Conservation (phyloP, 2,797 vertebrate species). For the Heteromormyrus szaboi region DNA sequence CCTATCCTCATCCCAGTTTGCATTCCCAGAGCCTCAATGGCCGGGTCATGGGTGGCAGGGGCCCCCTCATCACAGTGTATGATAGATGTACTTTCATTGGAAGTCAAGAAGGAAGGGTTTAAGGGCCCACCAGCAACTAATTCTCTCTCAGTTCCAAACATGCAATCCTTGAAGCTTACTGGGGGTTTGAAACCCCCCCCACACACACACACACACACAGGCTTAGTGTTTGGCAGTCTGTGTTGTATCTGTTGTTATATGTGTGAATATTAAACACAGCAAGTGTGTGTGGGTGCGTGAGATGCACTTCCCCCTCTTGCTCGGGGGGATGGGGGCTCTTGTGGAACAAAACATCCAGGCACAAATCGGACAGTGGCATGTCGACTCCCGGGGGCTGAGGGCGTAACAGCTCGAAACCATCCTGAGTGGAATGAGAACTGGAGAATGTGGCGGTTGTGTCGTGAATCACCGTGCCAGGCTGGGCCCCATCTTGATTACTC, state of each 20-base stretch:
- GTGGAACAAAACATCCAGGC: not conserved
- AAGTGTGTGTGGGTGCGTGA: not conserved
- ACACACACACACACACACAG: not conserved
- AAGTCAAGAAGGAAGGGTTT: not conserved
- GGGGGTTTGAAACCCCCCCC: not conserved
- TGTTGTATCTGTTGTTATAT: not conserved
- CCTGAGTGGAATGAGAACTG: not conserved
- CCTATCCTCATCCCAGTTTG: not conserved
- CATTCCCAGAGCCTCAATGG: not conserved
- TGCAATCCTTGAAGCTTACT: not conserved
- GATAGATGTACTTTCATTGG: not conserved
- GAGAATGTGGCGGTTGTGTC: not conserved
- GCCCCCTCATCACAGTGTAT: not conserved
- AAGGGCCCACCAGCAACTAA: not conserved
- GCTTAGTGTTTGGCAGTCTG: slow-evolving; percentile 12
- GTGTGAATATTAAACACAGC: slow-evolving; percentile 10
- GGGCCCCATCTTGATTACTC: slow-evolving; percentile 47
- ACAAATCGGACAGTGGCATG: not conserved
- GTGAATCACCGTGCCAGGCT: slow-evolving; percentile 62
- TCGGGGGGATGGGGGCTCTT: not conserved
- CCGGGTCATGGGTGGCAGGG: not conserved
- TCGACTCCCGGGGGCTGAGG: not conserved
- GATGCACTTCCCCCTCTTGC: not conserved
- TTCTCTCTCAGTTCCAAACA: not conserved
- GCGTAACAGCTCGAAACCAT: not conserved